Evolutionary conservation across 2,888 invertebrate genomes (phyloP), one percentile per base, ranked within the genome.

Genomic region (Julus scandinavius): DNA sequence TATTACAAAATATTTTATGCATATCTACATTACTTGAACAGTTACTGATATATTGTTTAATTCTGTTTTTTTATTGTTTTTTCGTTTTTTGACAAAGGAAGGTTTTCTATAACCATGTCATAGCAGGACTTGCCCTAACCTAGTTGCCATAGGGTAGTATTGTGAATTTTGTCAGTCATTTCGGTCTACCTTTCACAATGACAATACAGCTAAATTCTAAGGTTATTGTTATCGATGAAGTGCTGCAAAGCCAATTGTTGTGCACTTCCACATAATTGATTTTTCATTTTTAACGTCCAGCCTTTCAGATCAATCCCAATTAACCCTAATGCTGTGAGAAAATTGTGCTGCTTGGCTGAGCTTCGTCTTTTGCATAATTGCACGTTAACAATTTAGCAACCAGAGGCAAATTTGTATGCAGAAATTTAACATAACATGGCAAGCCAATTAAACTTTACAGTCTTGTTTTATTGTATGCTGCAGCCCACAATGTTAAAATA

Each of bases 261-360:
- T 72, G 72, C 29, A 72, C 72, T 72, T 72, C 72, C 29, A 7
- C 29, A 20, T 29, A 20, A 72, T 72, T 72, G 72, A 72, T 72
- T 72, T 72, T 72, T 72, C 72, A 29, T 72, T 72, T 72, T 72
- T 72, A 72, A 72, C 20, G 72, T 72, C 72, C 29, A 72, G 29
- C 72, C 72, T 72, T 72, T 72, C 72, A 72, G 20, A 72, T 72
- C 29, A 72, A 72, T 72, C 72, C 72, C 72, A 72, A 72, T 72
- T 72, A 72, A 72, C 72, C 72, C 72, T 29, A 72, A 72, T 29
- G 72, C 20, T 72, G 72, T 72, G 72, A 20, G 72, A 72, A 72
- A 72, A 72, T 20, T 72, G 20, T 72, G 72, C 72, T 20, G 72
- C 72, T n/a, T 63, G 63, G n/a, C n/a, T 20, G 20, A 1, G 63